Percentiles rank a stretch among this genome's conserved stretches.
Evolutionary conservation across 92 coral and sea anemone genomes (phyloP).

Genomic region (Zoanthus sansibaricus): DNA sequence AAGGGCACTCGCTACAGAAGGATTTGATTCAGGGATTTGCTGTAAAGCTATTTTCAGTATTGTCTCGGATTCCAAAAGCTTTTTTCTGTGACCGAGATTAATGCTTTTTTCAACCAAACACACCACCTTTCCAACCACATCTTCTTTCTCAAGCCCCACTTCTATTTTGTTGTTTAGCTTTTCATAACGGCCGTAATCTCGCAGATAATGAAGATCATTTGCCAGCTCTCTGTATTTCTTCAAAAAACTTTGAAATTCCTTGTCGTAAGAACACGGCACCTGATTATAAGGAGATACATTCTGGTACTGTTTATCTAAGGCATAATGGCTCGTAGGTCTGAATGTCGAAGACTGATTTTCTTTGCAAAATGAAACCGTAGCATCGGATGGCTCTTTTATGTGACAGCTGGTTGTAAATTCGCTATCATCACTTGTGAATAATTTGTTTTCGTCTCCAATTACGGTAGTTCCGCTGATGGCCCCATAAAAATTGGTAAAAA

Average conservation of each 20-base stretch:
- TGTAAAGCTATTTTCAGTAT: background rate
- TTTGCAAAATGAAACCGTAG: background rate
- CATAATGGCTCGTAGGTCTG: background rate
- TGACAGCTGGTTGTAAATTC: background rate
- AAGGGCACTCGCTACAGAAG: background rate
- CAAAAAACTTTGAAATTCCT: background rate
- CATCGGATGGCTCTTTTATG: background rate
- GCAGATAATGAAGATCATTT: background rate
- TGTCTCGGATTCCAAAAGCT: background rate
- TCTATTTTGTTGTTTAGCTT: background rate
- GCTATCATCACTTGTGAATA: conserved; percentile 44
- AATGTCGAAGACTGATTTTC: background rate
- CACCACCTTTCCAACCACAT: background rate
- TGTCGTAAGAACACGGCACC: background rate
- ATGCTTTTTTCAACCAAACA: background rate
- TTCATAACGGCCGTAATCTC: background rate
- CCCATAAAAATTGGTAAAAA: background rate
- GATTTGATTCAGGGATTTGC: background rate
- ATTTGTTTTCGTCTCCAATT: background rate
- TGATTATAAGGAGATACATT: background rate
- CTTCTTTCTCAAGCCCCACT: background rate
- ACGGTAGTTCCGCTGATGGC: background rate
- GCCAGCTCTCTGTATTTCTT: background rate
- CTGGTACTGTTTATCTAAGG: background rate
- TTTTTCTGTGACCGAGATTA: background rate